Base-by-base conservation (phyloP, 2,888 invertebrate genomes). In the Fragum fragum region DNA sequence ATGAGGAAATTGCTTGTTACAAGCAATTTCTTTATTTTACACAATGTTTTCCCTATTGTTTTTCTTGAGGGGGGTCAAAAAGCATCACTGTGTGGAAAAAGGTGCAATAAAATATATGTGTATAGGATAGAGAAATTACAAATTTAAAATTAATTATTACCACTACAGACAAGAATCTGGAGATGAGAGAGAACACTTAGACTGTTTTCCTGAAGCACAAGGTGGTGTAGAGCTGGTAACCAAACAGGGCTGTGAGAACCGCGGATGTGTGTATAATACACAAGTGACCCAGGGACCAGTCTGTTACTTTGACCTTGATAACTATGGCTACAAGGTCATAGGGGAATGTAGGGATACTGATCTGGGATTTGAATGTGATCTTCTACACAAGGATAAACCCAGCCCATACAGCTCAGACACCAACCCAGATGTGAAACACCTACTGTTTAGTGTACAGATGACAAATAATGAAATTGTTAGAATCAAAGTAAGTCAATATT, bases 181-280 rank as follows among this genome's bases (percentile, higher is more conserved):
- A 59, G 73, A 80, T 78, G 75, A 79, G 53, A 52, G 75, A 26
- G 36, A 47, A 53, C 71, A 72, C 14, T 68, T 73, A 73, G 90
- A 91, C 75, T 91, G 91, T 59, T 87, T 83, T 69, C 91, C 91
- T 18, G 91, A 90, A 66, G 83, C 81, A 11, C 79, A 81, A 7
- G 88, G 91, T 23, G 85, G 86, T 14, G 76, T 86, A 55, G 89
- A 87, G 47, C 61, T 76, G 14, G 84, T 89, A 2, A 88, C 87
- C 11, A 73, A 80, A 42, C 74, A 78, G 28, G 79, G 76, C 23
- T 91, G 91, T 81, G 72, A 80, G 29, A 16, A 28, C n/a, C 77
- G 91, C 39, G 79, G 81, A 23, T 91, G 91, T 76, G 75, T 83
- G 1, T 91, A 87, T 71, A 69, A 87, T 26, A 63, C 39, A 0